These are phyloP conservation scores for Eustalomyia histrio DNA, from an alignment of 2,888 invertebrate species.

Conservation along the genomic window DNA sequence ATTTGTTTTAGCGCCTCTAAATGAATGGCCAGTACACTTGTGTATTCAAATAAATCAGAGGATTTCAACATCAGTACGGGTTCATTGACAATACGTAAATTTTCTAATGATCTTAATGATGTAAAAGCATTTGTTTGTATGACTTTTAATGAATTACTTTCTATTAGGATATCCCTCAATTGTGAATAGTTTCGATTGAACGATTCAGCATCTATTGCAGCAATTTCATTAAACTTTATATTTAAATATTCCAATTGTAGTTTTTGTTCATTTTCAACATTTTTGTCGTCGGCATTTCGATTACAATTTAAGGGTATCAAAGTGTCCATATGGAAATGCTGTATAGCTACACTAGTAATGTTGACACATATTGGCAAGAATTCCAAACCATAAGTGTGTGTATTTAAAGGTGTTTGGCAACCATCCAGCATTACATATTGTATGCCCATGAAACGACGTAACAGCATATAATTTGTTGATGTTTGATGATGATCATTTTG, in stretches of 20 bases:
- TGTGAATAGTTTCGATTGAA: constrained; percentile 66
- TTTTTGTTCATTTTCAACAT: constrained; percentile 7
- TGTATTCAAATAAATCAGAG: constrained; percentile 58
- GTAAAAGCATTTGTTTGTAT: constrained; percentile 68
- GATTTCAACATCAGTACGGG: constrained; percentile 66
- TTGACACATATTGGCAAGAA: constrained; percentile 73
- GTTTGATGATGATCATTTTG: constrained; percentile 40
- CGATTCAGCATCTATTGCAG: constrained; percentile 67
- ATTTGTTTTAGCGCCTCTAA: constrained; percentile 68
- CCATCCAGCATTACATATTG: constrained; percentile 72
- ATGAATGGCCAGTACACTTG: constrained; percentile 61
- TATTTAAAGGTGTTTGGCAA: constrained; percentile 71
- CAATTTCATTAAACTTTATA: constrained; percentile 72
- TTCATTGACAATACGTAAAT: constrained; percentile 69
- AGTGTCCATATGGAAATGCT: constrained; percentile 71
- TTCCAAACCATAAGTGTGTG: constrained; percentile 74
- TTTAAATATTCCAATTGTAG: constrained; percentile 62
- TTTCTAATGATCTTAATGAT: constrained; percentile 64
- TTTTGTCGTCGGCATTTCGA: constrained; percentile 22
- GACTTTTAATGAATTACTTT: constrained; percentile 70
- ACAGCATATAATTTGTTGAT: constrained; percentile 32
- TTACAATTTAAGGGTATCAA: constrained; percentile 70
- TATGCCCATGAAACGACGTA: constrained; percentile 67
- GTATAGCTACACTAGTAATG: constrained; percentile 70
- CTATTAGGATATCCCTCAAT: constrained; percentile 68